phyloP scores from a whole-genome alignment of 2,888 invertebrate genomes.

The Clitarchus hookeri region DNA sequence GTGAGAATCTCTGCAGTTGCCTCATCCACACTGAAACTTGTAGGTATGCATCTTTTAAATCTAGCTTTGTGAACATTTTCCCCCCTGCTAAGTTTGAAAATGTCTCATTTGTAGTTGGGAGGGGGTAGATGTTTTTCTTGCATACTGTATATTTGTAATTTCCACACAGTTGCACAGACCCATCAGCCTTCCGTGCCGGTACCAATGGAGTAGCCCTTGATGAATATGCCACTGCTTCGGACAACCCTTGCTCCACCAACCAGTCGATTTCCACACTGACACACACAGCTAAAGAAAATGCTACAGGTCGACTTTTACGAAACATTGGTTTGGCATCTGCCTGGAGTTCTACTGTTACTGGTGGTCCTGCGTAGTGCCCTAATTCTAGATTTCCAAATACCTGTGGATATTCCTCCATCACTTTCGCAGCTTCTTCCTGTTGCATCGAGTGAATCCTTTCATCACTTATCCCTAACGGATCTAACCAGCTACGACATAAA shows the following conservation, averaged over 20 bases:
- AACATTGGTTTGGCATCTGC: background rate
- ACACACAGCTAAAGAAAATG: background rate
- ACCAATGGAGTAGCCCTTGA: background rate
- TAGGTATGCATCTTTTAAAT: background rate
- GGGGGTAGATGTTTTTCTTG: background rate
- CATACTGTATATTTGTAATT: background rate
- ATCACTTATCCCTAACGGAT: too few species aligned
- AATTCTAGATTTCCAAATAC: background rate
- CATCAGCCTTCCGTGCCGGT: background rate
- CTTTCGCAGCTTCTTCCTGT: background rate
- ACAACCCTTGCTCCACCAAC: background rate
- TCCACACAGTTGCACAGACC: background rate
- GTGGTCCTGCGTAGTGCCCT: too few species aligned
- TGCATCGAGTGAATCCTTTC: too few species aligned
- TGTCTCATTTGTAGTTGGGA: background rate
- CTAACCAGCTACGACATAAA: background rate
- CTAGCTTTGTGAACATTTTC: background rate
- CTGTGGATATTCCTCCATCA: background rate
- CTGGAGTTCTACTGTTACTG: background rate
- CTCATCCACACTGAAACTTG: background rate
- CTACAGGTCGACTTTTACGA: background rate
- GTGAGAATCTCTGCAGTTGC: background rate
- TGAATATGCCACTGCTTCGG: background rate
- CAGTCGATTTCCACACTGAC: background rate
- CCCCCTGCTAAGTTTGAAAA: background rate